Evolutionary conservation across 1,140 invertebrate genomes (phyloP).

Genomic region (Uloborus diversus): DNA sequence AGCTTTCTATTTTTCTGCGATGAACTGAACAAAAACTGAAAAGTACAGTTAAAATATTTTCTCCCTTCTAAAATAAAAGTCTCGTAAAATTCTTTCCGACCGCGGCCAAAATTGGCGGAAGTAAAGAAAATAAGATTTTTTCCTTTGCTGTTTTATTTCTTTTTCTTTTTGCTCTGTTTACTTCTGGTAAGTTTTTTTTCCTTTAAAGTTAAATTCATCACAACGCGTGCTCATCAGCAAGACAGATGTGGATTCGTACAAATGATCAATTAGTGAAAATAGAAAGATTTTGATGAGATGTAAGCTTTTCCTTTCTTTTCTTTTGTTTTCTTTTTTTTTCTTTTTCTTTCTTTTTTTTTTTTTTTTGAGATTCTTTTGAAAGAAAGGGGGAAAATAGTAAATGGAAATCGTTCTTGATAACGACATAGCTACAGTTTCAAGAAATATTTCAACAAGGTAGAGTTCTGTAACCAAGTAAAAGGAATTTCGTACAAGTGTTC

Average conservation of each 20-base stretch:
- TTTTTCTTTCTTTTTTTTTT: conserved; percentile 23
- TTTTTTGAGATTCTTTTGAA: too few relatives aligned
- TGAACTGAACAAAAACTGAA: conserved; percentile 4
- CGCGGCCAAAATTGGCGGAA: conserved; percentile 30
- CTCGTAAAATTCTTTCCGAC: conserved; percentile 27
- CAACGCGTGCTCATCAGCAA: conserved; percentile 37
- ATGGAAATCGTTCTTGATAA: too few relatives aligned
- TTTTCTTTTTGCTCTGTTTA: conserved; percentile 11
- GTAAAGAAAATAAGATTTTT: not conserved
- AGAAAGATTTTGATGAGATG: conserved; percentile 28
- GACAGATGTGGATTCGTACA: conserved; percentile 48
- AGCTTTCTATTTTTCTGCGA: conserved; percentile 30
- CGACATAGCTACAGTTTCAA: too few relatives aligned
- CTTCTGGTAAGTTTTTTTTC: not conserved
- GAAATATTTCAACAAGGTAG: too few relatives aligned
- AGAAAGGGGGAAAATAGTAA: too few relatives aligned
- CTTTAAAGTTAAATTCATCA: conserved; percentile 27
- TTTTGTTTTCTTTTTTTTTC: conserved; percentile 19
- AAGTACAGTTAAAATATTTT: not conserved
- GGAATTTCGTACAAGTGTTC: too few relatives aligned
- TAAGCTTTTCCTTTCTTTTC: conserved; percentile 13
- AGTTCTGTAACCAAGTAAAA: too few relatives aligned
- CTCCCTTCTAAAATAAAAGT: conserved; percentile 38
- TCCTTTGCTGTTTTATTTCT: not conserved
- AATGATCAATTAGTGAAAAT: conserved; percentile 43